These are phyloP conservation scores for Oryzias sinensis DNA, from an alignment of 2,797 vertebrate species.

Conservation along the genomic window DNA sequence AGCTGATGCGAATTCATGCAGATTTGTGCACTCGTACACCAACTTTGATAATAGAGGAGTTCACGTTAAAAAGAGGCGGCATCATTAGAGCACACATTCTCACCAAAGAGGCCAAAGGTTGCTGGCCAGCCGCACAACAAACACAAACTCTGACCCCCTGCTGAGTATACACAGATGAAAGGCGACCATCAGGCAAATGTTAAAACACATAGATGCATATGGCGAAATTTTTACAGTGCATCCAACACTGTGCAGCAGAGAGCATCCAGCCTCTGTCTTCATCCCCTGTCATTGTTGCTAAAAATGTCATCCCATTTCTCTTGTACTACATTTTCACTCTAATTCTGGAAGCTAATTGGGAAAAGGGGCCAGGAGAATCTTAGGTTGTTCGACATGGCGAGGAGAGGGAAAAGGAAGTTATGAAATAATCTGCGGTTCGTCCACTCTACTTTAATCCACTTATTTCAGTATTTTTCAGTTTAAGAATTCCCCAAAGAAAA, in stretches of 20 bases:
- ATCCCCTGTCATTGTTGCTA: slow-evolving; percentile 67
- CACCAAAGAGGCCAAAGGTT: slow-evolving; percentile 64
- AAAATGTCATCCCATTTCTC: slow-evolving; percentile 81
- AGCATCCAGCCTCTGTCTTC: slow-evolving; percentile 47
- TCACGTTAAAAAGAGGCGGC: slow-evolving; percentile 70
- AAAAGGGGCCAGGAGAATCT: slow-evolving; percentile 71
- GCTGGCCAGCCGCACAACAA: slow-evolving; percentile 11
- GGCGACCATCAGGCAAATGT: slow-evolving; percentile 5
- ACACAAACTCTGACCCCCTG: slow-evolving; percentile 23
- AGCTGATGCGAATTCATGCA: background rate
- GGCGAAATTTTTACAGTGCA: slow-evolving; percentile 20
- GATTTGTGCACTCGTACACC: slow-evolving; percentile 6
- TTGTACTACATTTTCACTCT: slow-evolving; percentile 81
- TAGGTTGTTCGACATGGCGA: slow-evolving; percentile 41
- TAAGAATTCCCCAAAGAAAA: slow-evolving; percentile 11
- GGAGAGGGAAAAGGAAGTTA: slow-evolving; percentile 1
- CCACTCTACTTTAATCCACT: slow-evolving; percentile 12
- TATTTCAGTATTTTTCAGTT: slow-evolving; percentile 44
- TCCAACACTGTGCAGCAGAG: slow-evolving; percentile 21
- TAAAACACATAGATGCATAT: slow-evolving; percentile 22
- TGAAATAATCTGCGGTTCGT: slow-evolving; percentile 14
- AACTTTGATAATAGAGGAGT: slow-evolving; percentile 43
- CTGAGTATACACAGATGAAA: slow-evolving; percentile 7
- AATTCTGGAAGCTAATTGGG: slow-evolving; percentile 80
- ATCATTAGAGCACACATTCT: slow-evolving; percentile 74